Base-by-base conservation (phyloP, 2,797 vertebrate genomes). In the Distichodus sexfasciatus region DNA sequence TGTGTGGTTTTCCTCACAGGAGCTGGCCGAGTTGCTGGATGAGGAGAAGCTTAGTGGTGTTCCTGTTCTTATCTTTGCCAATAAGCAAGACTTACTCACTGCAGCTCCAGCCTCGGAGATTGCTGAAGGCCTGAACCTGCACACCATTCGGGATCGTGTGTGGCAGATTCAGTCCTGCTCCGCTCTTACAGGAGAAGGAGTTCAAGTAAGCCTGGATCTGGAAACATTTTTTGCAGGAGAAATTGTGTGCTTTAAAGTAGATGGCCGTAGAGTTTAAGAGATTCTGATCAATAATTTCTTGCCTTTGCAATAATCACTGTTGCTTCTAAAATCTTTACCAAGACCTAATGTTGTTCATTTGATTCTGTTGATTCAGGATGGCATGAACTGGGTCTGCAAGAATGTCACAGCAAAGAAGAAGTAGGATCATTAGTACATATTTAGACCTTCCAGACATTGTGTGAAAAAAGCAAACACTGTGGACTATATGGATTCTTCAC, bases 151-250 rank as follows among this genome's bases (percentile, higher is more conserved):
- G 1, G 96, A 99, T 88, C 92, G 95, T 50, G 88, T 98, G 78
- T 99, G 97, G 97, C 97, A 99, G 87, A 98, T 99, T 89, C 97
- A 99, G 90, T 96, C 97, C 72, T 99, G 97, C 87, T 99, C 97
- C 0, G 97, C 97, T 48, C 94, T 99, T 81, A 96, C 96, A 0
- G 93, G 94, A 44, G 97, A 98, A 78, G 97, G 97, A 41, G 91
- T 99, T 70, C 96, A 98, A 93, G 97, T 99, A 81, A 91, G 79
- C 23, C 1, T 1, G 40, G 7, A 3, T 24, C 21, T 60, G 35
- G 1, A n/a, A 9, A 41, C 48, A 8, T 33, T 23, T 31, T 4
- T n/a, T n/a, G n/a, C n/a, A n/a, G n/a, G n/a, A n/a, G n/a, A n/a
- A n/a, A n/a, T n/a, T n/a, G n/a, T n/a, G n/a, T n/a, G n/a, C n/a